A percentile compares a stretch with the other conserved stretches of the same genome.
Conservation (phyloP, 2,888 invertebrate genomes). For the Ptilodon capucinus region DNA sequence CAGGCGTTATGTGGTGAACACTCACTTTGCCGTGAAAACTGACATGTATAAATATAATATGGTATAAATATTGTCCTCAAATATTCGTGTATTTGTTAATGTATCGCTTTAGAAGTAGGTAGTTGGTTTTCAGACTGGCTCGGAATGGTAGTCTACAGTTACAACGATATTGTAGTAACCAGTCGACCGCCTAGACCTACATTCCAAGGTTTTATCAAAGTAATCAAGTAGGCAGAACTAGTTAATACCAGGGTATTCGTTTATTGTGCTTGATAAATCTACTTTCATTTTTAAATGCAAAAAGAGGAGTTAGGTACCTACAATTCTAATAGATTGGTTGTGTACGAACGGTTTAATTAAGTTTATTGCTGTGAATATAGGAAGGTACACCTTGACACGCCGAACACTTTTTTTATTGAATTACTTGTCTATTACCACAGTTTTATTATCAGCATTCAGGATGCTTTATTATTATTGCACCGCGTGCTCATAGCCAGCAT, state of each 20-base stretch:
- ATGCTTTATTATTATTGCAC: constrained; percentile 14
- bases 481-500: constrained; percentile 13
- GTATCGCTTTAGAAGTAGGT: too few species aligned
- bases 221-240: constrained; percentile 19
- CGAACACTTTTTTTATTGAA: neutral
- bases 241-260: neutral
- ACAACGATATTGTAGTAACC: constrained; percentile 30
- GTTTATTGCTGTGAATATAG: neutral
- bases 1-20: too few species aligned
- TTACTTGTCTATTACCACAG: constrained; percentile 6
- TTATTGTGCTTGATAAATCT: neutral
- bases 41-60: too few species aligned
- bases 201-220: constrained; percentile 32
- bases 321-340: neutral
- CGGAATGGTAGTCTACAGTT: constrained; percentile 16
- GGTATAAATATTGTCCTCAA: too few species aligned
- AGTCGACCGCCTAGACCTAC: constrained; percentile 46
- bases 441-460: constrained; percentile 14
- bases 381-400: too few species aligned
- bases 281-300: neutral
- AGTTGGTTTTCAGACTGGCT: neutral
- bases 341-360: neutral
- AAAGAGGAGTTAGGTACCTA: too few species aligned
- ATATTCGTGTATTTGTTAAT: too few species aligned
- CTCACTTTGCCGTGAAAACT: too few species aligned